Evolutionary conservation across 2,888 invertebrate genomes (phyloP).

Genomic region (Drymonia ruficornis): DNA sequence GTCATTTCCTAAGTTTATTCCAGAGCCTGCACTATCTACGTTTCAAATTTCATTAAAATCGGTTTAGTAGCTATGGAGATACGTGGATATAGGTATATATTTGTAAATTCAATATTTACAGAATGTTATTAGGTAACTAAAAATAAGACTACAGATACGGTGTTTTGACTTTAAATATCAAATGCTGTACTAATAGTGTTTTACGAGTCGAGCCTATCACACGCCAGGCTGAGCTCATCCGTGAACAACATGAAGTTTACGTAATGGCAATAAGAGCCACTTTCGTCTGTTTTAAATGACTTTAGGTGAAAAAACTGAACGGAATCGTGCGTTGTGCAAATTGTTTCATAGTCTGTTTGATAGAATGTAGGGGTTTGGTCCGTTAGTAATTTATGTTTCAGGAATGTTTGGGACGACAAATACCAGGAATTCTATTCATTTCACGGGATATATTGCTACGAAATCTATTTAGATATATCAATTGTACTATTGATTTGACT

Average conservation of each 20-base stretch:
- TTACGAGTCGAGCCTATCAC: slow-evolving; percentile 22
- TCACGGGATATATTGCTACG: no score
- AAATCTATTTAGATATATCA: no score
- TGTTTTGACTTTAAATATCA: slow-evolving; percentile 16
- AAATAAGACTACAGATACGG: no score
- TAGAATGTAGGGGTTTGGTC: slow-evolving; percentile 1
- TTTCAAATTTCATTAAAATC: no score
- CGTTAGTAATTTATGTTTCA: background rate
- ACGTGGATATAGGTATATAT: no score
- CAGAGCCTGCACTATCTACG: no score
- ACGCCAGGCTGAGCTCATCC: slow-evolving; percentile 1
- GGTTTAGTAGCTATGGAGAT: no score
- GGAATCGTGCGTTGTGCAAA: slow-evolving; percentile 21
- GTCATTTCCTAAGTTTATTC: no score
- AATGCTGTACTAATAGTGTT: slow-evolving; percentile 33
- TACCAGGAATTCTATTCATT: background rate
- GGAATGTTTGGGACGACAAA: background rate
- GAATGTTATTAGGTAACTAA: no score
- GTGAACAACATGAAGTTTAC: slow-evolving; percentile 5
- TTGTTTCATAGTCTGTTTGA: slow-evolving; percentile 27
- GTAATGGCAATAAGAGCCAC: background rate
- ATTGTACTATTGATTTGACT: no score
- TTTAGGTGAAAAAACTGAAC: slow-evolving; percentile 13
- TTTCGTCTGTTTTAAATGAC: slow-evolving; percentile 16
- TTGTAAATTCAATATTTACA: no score